phyloP scores from a whole-genome alignment of 2,797 vertebrate species.

The Triplophysa bombifrons region DNA sequence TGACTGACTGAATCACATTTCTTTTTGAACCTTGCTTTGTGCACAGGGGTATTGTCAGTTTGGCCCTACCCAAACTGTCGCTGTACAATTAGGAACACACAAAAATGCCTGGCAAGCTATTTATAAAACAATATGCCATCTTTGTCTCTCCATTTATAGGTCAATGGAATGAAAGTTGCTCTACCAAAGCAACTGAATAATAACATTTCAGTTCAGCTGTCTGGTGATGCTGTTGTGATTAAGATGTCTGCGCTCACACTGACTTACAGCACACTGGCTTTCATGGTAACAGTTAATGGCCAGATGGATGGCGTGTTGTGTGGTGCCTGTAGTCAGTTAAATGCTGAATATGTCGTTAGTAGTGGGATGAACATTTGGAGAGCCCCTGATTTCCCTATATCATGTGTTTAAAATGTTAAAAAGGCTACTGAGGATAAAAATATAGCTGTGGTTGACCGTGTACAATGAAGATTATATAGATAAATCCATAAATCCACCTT shows the following conservation, averaged over 20 bases:
- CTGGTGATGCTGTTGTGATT: conserved; percentile 44
- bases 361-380: neutral
- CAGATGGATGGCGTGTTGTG: neutral
- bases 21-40: too few relatives aligned
- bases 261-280: neutral
- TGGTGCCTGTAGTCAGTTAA: neutral
- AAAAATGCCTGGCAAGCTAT: too few relatives aligned
- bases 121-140: too few relatives aligned
- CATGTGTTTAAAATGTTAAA: neutral
- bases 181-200: conserved; percentile 43
- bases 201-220: conserved; percentile 41
- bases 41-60: too few relatives aligned
- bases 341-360: neutral
- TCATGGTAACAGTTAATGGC: neutral
- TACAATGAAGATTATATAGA: too few relatives aligned
- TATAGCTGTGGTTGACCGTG: neutral
- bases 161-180: conserved; percentile 53
- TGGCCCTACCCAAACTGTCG: too few relatives aligned
- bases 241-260: neutral
- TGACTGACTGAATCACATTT: too few relatives aligned
- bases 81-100: too few relatives aligned
- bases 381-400: neutral
- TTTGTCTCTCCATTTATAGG: conserved; percentile 37
- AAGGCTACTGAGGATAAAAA: neutral
- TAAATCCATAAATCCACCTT: too few relatives aligned